Percentiles rank a stretch among this genome's conserved stretches.
Evolutionary conservation across 2,888 invertebrate genomes (phyloP).

Genomic region (Syritta pipiens): DNA sequence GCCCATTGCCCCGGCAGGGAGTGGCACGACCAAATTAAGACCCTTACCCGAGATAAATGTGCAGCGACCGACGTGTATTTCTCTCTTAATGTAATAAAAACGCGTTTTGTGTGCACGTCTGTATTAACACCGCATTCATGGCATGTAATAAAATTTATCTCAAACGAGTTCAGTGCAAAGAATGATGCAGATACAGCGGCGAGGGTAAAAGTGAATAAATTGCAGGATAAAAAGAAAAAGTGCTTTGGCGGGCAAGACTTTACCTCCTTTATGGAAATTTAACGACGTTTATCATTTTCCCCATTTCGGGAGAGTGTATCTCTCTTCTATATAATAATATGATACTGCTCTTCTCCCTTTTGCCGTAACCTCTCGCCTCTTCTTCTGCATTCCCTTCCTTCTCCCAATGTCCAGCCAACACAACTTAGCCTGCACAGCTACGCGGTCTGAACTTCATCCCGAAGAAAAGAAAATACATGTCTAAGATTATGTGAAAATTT

Average conservation of each 20-base stretch:
- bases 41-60: slow-evolving; percentile 25
- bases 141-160: slow-evolving; percentile 67
- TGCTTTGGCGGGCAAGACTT: slow-evolving; percentile 22
- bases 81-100: slow-evolving; percentile 30
- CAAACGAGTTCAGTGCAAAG: slow-evolving; percentile 64
- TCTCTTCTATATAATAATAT: slow-evolving; percentile 21
- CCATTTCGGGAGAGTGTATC: slow-evolving; percentile 26
- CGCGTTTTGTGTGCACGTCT: slow-evolving; percentile 61
- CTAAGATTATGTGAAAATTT: slow-evolving; percentile 52
- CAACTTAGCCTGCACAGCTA: slow-evolving; percentile 13
- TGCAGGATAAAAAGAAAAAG: slow-evolving; percentile 48
- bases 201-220: slow-evolving; percentile 42
- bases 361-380: not conserved
- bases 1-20: slow-evolving; percentile 29
- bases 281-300: slow-evolving; percentile 66
- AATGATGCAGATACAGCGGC: slow-evolving; percentile 48
- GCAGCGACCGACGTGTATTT: not conserved
- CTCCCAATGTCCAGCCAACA: slow-evolving; percentile 9
- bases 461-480: slow-evolving; percentile 35
- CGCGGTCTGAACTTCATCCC: not conserved
- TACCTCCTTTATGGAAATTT: slow-evolving; percentile 66
- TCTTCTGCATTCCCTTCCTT: slow-evolving; percentile 14
- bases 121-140: slow-evolving; percentile 66
- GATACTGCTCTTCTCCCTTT: slow-evolving; percentile 1
- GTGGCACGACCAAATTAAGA: slow-evolving; percentile 37